Evolutionary conservation across 2,113 vertebrate genomes (phyloP), one percentile per base, ranked within the genome.

Genomic region (Xenus cinereus): DNA sequence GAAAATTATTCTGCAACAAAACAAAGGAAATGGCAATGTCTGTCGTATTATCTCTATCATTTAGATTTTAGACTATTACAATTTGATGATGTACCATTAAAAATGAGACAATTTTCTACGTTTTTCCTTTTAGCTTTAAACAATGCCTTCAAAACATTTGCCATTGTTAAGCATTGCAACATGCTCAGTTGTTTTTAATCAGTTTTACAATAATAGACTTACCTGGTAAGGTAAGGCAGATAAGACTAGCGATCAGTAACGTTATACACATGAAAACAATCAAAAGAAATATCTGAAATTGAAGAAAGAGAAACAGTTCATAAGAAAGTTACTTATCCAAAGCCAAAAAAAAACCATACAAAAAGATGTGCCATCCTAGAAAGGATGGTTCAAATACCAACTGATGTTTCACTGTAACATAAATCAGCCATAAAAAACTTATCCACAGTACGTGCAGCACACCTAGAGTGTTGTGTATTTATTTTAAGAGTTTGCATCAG

Each of bases 151-250:
- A 74, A 90, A 90, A n/a, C 33, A 75, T 71, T 54, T 80, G 67
- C 30, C 39, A 33, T 20, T 22, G 12, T 16, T 83, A 33, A 87
- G 16, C 30, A 74, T 4, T 18, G 24, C 54, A 85, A 59, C 28
- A 50, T 13, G 37, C 19, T 10, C 16, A 63, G 27, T 14, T 54
- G 28, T 22, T 92, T 88, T 89, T 74, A 62, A 60, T 33, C 1
- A 71, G 30, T 72, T 66, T 80, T 57, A 71, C 39, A 9, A 0
- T 24, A 66, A 67, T 2, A 59, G 30, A 97, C 98, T 97, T 96
- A 99, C 99, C 99, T 99, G 99, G 99, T 87, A 99, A 98, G 30
- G 99, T 99, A 96, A 99, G 98, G 97, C 99, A 99, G 97, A 99
- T 98, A 98, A 99, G 98, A 98, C 99, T 99, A 95, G 99, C 99